Evolutionary conservation across 2,797 vertebrate genomes (phyloP).

Genomic region (Protonibea diacanthus): DNA sequence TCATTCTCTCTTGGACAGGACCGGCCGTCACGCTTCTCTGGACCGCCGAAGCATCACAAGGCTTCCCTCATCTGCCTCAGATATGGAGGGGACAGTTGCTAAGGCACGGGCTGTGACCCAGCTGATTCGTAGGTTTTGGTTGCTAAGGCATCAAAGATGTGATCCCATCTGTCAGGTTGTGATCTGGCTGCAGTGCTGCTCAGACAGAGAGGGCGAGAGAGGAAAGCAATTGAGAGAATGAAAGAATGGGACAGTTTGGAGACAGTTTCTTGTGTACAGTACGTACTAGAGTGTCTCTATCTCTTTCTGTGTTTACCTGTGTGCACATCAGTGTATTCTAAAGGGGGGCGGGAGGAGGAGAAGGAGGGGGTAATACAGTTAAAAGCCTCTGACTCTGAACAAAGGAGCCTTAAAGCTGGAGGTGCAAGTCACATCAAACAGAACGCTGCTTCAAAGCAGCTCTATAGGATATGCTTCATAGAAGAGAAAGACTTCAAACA

Average conservation of each 20-base stretch:
- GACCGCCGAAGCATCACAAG: constrained; percentile 18
- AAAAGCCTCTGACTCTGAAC: constrained; percentile 64
- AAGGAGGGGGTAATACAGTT: constrained; percentile 40
- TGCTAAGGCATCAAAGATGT: constrained; percentile 41
- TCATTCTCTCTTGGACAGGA: constrained; percentile 13
- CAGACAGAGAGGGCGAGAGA: neutral
- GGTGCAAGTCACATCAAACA: constrained; percentile 78
- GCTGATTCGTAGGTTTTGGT: constrained; percentile 43
- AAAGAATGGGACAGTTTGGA: constrained; percentile 18
- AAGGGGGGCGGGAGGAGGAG: neutral
- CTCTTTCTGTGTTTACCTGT: constrained; percentile 17
- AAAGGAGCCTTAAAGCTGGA: constrained; percentile 61
- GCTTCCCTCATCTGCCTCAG: constrained; percentile 35
- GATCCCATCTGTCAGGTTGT: constrained; percentile 50
- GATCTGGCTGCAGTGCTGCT: constrained; percentile 23
- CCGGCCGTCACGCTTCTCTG: constrained; percentile 8
- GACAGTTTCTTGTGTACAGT: neutral
- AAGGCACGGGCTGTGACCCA: constrained; percentile 48
- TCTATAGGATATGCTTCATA: constrained; percentile 59
- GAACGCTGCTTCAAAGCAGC: constrained; percentile 74
- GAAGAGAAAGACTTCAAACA: constrained; percentile 67
- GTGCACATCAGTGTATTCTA: constrained; percentile 35
- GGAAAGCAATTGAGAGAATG: neutral
- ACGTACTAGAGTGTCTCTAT: neutral
- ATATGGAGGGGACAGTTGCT: constrained; percentile 43